These are phyloP conservation scores for Agrilus planipennis DNA, from an alignment of 1,140 invertebrate genomes.

Conservation along the genomic window DNA sequence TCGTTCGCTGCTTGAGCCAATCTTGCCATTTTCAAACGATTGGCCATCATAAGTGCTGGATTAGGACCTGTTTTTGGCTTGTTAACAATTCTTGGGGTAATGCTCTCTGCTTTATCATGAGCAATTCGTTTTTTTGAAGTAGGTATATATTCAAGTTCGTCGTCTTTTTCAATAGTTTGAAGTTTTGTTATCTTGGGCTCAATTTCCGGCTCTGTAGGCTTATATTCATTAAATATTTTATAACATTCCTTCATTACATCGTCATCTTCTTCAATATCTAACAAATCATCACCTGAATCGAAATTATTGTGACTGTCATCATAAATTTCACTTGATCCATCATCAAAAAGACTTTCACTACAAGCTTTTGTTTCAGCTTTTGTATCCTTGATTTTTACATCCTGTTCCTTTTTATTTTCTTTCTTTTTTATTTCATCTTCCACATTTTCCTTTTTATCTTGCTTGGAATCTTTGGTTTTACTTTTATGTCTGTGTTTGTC, in stretches of 20 bases:
- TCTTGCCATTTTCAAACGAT: constrained; percentile 27
- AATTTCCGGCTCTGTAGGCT: constrained; percentile 19
- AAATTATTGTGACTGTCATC: constrained; percentile 16
- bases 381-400: constrained; percentile 6
- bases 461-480: constrained; percentile 15
- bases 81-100: constrained; percentile 10
- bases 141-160: constrained; percentile 3
- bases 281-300: constrained; percentile 20
- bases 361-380: neutral
- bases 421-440: constrained; percentile 14
- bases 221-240: constrained; percentile 54
- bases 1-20: constrained; percentile 23
- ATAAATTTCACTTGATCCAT: constrained; percentile 1
- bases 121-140: constrained; percentile 33
- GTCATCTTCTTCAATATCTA: constrained; percentile 36
- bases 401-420: constrained; percentile 18
- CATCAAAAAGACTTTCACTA: neutral
- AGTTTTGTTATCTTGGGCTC: neutral
- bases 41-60: constrained; percentile 22
- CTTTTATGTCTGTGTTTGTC: constrained; percentile 13
- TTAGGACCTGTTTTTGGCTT: constrained; percentile 18
- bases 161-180: neutral
- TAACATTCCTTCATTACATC: constrained; percentile 58
- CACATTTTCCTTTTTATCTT: constrained; percentile 20
- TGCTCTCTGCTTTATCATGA: constrained; percentile 32